These are phyloP conservation scores for Trichomalopsis sarcophagae DNA, from an alignment of 1,140 invertebrate species.

Conservation along the genomic window DNA sequence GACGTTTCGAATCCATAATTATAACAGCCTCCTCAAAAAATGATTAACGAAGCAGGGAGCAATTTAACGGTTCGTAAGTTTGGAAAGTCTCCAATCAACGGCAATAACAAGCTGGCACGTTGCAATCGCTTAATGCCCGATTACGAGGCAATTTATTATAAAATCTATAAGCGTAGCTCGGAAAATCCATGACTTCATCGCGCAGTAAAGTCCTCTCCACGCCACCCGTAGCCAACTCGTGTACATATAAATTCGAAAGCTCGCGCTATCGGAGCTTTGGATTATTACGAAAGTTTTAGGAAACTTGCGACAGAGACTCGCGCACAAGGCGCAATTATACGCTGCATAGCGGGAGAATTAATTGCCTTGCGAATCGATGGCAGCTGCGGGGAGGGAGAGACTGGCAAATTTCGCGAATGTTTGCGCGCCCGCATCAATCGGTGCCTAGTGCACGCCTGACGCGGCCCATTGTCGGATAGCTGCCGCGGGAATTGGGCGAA, in stretches of 20 bases:
- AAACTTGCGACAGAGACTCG: background rate
- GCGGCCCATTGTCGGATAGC: too few relatives aligned
- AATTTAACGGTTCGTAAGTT: background rate
- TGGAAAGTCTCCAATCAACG: background rate
- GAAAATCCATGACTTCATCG: conserved; percentile 1
- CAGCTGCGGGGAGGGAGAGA: background rate
- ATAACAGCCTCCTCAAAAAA: background rate
- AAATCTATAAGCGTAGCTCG: background rate
- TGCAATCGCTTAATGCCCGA: background rate
- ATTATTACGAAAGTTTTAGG: background rate
- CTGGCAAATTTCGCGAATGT: background rate
- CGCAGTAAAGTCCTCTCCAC: too few relatives aligned
- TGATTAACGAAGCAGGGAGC: background rate
- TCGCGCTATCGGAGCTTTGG: background rate
- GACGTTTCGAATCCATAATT: background rate
- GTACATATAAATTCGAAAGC: background rate
- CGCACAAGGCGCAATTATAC: background rate
- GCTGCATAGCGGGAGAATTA: background rate
- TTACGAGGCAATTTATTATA: background rate
- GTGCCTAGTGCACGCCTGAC: background rate
- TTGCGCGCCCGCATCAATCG: background rate
- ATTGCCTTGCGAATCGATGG: conserved; percentile 22
- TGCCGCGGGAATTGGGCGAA: background rate
- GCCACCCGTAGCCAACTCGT: too few relatives aligned
- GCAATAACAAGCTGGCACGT: background rate